Conservation (phyloP, 2,113 vertebrate genomes). For the Thalassoma bifasciatum region DNA sequence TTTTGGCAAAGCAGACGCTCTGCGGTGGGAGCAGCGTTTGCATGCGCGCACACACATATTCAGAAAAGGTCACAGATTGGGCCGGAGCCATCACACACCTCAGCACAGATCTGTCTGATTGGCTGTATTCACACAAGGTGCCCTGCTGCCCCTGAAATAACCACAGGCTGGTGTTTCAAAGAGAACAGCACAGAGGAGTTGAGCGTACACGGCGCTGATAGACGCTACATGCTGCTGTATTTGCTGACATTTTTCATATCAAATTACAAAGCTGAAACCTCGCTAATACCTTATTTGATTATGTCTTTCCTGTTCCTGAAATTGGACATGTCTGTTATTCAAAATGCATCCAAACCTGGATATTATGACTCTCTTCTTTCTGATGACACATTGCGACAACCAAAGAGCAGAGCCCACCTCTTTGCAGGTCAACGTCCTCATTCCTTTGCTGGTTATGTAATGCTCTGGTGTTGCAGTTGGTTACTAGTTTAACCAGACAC, state of each 20-base stretch:
- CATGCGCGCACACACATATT: conserved; percentile 5
- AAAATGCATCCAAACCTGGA: no score
- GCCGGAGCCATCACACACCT: conserved; percentile 30
- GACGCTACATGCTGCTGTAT: not conserved
- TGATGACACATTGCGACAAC: no score
- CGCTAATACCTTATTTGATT: not conserved
- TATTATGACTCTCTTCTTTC: no score
- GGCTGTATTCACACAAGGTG: conserved; percentile 43
- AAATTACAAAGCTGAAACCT: no score
- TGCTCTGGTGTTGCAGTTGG: no score
- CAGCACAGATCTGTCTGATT: conserved; percentile 51
- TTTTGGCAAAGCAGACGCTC: conserved; percentile 8
- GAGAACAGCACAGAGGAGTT: not conserved
- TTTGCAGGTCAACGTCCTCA: no score
- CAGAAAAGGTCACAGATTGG: conserved; percentile 44
- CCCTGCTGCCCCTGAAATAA: conserved; percentile 33
- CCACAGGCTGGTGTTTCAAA: conserved; percentile 30
- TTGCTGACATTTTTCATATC: not conserved
- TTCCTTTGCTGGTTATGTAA: no score
- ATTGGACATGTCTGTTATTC: not conserved
- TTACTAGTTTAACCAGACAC: no score
- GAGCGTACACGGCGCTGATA: not conserved
- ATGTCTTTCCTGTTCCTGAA: not conserved
- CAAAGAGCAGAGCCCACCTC: no score
- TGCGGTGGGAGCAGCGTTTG: conserved; percentile 1